Evolutionary conservation across 2,888 invertebrate genomes (phyloP), one percentile per base, ranked within the genome.

Genomic region (Hipparchia semele): DNA sequence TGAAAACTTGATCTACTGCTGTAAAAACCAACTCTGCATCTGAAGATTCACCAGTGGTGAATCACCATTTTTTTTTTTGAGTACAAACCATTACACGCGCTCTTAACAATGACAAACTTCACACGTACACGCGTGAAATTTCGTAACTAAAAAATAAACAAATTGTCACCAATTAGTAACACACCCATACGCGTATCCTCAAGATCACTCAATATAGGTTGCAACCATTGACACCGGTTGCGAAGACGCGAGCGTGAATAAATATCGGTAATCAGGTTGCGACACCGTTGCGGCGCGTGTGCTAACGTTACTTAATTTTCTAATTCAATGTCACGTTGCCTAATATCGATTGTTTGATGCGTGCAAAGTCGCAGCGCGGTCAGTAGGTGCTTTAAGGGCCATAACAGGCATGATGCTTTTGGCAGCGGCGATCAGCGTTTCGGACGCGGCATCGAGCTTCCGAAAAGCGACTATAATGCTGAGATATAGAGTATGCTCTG

Each of bases 271-370:
- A 73, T 61, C 53, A 51, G 59, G 65, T 72, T 73, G 68, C 71
- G 65, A 60, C 73, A 75, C 64, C 12, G 13, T 33, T 51, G 45
- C 9, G 56, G 68, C 68, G 70, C 58, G 72, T 68, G 64, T 71
- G 69, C 66, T 58, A 56, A 59, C 56, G 68, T 77, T 77, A 77
- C 85, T 79, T 83, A 83, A 88, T 84, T 82, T 84, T 81, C 82
- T 83, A 84, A 85, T 86, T 87, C 90, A 91, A 87, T 89, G 90
- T 89, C 88, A 79, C 65, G 70, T 86, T 86, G 80, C 83, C 72
- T 77, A 80, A 85, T 79, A 72, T 71, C 60, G 74, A 54, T 71
- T 72, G 77, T 73, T 64, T 78, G 81, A 80, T 77, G 56, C 74
- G 78, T 79, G 74, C 54, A 56, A 46, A 46, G 8, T 8, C 8